Conservation (phyloP, 2,113 vertebrate genomes). For the human region GRCh38 chr14:52712001-52712500, state of each 20-base stretch:
- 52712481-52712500: neutral
- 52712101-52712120: conserved; percentile 14
- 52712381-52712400: neutral
- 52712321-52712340: neutral
- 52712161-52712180: neutral
- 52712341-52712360: neutral
- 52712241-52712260: neutral
- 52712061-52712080: neutral
- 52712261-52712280: conserved; percentile 9
- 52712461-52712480: neutral
- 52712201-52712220: neutral
- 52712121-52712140: neutral
- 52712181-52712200: neutral
- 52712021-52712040: neutral
- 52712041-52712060: neutral
- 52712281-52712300: neutral
- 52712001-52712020: conserved; percentile 31
- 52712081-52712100: conserved; percentile 17
- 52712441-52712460: neutral
- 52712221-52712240: conserved; percentile 34
- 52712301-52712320: neutral
- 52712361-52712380: neutral
- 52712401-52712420: neutral
- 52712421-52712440: neutral
- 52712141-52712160: neutral